A percentile compares a stretch with the other conserved stretches of the same genome.
Conservation (phyloP, 2,113 vertebrate species). For the Pseudois nayaur region DNA sequence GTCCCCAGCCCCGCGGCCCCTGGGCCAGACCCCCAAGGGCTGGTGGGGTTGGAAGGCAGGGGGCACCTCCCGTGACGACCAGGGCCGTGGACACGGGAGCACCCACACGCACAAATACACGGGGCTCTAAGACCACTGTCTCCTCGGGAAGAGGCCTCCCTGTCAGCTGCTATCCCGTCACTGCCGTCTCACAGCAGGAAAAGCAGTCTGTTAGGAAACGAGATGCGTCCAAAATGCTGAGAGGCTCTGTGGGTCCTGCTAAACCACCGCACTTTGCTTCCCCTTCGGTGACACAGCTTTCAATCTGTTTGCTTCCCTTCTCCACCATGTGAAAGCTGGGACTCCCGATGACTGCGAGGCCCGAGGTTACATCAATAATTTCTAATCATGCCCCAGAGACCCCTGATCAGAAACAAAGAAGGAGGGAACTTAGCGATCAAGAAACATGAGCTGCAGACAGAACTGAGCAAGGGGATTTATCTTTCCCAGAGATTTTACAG, state of each 20-base stretch:
- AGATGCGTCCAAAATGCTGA: background rate
- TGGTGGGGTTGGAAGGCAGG: background rate
- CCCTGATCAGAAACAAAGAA: background rate
- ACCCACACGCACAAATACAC: background rate
- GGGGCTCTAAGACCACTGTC: background rate
- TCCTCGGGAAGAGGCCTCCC: background rate
- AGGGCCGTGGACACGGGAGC: background rate
- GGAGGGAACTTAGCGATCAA: background rate
- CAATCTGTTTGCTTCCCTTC: background rate
- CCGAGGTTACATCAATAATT: background rate
- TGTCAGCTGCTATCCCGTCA: background rate
- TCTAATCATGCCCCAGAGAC: background rate
- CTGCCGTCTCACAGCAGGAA: background rate
- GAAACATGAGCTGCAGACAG: background rate
- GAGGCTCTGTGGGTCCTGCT: background rate
- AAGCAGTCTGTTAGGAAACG: background rate
- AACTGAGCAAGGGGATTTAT: background rate
- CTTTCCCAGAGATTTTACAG: background rate
- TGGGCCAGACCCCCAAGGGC: background rate
- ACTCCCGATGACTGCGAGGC: background rate
- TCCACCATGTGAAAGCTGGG: background rate
- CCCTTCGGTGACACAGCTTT: background rate
- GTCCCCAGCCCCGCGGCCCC: rapidly evolving
- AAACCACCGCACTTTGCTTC: background rate
- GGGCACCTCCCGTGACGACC: background rate